These are phyloP conservation scores for Forbesichthys agassizii DNA, from an alignment of 2,113 vertebrate species.

Conservation along the genomic window DNA sequence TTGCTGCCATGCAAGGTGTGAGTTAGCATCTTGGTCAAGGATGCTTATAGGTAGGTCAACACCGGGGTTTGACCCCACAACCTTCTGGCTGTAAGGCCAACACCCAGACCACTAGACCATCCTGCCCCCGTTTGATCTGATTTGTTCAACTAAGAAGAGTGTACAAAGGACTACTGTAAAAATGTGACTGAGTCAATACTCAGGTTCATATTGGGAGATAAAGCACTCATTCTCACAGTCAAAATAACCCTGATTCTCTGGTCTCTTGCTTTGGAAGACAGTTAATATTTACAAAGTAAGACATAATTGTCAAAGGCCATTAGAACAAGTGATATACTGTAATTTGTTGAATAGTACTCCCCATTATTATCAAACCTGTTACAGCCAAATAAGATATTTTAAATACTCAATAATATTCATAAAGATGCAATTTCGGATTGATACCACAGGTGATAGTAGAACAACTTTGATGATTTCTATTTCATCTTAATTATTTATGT, in stretches of 20 bases:
- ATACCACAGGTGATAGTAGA: neutral
- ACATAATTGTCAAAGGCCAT: slow-evolving; percentile 45
- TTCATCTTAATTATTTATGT: neutral
- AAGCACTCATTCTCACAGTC: slow-evolving; percentile 39
- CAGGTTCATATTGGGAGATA: slow-evolving; percentile 42
- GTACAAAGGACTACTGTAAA: too few species aligned
- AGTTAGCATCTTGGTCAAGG: too few species aligned
- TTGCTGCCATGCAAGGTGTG: too few species aligned
- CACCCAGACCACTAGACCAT: too few species aligned
- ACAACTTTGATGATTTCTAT: slow-evolving; percentile 1
- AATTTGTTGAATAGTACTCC: slow-evolving; percentile 39
- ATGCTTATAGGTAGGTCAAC: too few species aligned
- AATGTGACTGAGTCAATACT: too few species aligned
- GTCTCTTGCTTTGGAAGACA: slow-evolving; percentile 38
- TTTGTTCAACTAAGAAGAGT: too few species aligned
- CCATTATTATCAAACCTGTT: slow-evolving; percentile 27
- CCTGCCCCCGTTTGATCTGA: too few species aligned
- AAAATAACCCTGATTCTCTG: slow-evolving; percentile 32
- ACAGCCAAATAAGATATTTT: slow-evolving; percentile 17
- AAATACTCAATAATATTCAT: slow-evolving; percentile 12
- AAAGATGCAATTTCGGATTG: slow-evolving; percentile 1
- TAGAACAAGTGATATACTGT: slow-evolving; percentile 30
- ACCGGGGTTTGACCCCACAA: too few species aligned
- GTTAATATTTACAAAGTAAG: slow-evolving; percentile 43
- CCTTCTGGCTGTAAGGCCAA: too few species aligned